These are phyloP conservation scores for Isoperla grammatica DNA, from an alignment of 2,888 invertebrate species.

Conservation along the genomic window DNA sequence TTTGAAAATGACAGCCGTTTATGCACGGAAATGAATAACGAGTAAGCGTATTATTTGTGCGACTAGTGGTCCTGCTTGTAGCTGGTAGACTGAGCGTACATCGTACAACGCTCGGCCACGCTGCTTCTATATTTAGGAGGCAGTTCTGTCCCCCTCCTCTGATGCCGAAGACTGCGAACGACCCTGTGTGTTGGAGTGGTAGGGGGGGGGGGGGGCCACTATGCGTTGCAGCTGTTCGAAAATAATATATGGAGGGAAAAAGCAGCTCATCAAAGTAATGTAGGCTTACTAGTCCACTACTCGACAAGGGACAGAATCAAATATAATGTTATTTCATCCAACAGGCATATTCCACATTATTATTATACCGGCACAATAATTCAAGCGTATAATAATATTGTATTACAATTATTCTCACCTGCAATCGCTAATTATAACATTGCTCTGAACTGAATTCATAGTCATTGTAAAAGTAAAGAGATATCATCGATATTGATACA, in stretches of 20 bases:
- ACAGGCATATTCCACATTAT: too few relatives aligned
- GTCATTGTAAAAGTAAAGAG: too few relatives aligned
- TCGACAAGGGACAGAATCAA: neutral
- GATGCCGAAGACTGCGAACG: neutral
- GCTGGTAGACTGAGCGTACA: neutral
- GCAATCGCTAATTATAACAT: too few relatives aligned
- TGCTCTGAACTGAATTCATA: too few relatives aligned
- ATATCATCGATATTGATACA: too few relatives aligned
- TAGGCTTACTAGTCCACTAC: neutral
- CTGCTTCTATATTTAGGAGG: slow-evolving; percentile 14
- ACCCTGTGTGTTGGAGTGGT: slow-evolving; percentile 8
- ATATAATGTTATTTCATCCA: neutral
- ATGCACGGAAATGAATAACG: neutral
- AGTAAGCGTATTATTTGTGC: neutral
- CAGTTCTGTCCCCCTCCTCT: neutral
- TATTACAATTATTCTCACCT: too few relatives aligned
- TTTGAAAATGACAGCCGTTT: neutral
- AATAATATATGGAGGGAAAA: slow-evolving; percentile 3
- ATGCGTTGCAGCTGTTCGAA: slow-evolving; percentile 12
- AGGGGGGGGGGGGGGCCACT: slow-evolving; percentile 3
- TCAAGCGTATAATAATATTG: too few relatives aligned
- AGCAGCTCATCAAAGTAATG: slow-evolving; percentile 7
- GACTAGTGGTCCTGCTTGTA: neutral
- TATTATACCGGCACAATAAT: too few relatives aligned
- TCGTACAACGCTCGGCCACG: too few relatives aligned